Conservation (phyloP, 2,113 vertebrate species). For the Daphoenositta chrysoptera region DNA sequence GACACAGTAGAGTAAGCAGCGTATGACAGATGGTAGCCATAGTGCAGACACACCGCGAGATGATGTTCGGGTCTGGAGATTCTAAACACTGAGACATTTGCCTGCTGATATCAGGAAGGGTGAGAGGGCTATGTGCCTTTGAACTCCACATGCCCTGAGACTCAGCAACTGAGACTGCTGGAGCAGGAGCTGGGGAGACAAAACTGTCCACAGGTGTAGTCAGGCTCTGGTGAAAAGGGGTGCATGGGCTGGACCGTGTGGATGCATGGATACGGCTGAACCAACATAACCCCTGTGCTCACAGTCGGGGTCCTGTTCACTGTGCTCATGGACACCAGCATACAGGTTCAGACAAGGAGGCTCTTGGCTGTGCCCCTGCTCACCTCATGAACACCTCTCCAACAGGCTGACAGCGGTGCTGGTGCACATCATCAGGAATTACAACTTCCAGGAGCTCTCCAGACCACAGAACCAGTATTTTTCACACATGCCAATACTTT, state of each 20-base stretch:
- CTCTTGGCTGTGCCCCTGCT: not conserved
- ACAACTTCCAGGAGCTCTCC: not conserved
- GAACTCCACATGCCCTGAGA: not conserved
- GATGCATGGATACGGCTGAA: accelerated
- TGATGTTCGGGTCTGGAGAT: not conserved
- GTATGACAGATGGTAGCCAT: accelerated
- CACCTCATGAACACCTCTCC: not conserved
- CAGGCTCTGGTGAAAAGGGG: accelerated
- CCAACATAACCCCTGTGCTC: accelerated
- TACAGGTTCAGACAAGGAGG: not conserved
- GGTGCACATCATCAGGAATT: not conserved
- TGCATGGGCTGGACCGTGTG: accelerated
- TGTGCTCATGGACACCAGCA: not conserved
- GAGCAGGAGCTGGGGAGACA: not conserved
- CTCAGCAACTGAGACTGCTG: not conserved
- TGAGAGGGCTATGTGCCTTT: not conserved
- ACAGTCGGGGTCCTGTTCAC: not conserved
- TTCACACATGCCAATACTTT: not conserved
- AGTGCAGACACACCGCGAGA: not conserved
- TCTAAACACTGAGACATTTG: not conserved
- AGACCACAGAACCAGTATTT: not conserved
- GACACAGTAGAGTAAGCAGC: not conserved
- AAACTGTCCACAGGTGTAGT: accelerated
- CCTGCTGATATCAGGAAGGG: not conserved
- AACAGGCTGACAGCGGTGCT: not conserved